These are phyloP conservation scores for Tetrapedia diversipes DNA, from an alignment of 2,888 invertebrate genomes.

Conservation along the genomic window DNA sequence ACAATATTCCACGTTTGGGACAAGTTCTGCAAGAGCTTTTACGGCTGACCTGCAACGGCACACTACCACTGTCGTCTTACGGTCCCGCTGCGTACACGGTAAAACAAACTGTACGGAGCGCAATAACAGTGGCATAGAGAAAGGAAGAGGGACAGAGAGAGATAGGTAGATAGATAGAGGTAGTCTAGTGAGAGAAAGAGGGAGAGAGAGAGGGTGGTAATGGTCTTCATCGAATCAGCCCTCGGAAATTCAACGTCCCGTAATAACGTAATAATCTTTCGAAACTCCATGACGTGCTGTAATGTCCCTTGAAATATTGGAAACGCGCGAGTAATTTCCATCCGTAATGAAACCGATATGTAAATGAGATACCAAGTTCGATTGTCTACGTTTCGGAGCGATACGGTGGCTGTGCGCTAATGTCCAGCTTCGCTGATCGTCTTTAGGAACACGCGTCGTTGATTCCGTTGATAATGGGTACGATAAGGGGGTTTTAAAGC, in stretches of 20 bases:
- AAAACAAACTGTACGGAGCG: constrained; percentile 31
- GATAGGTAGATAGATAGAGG: neutral
- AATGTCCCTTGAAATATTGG: constrained; percentile 41
- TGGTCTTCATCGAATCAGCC: constrained; percentile 23
- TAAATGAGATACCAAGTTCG: constrained; percentile 33
- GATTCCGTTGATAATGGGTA: constrained; percentile 8
- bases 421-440: constrained; percentile 1
- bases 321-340: constrained; percentile 46
- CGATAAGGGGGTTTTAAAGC: constrained; percentile 6
- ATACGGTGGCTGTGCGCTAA: neutral
- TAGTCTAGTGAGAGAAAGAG: neutral
- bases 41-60: constrained; percentile 36
- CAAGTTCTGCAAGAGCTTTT: constrained; percentile 22
- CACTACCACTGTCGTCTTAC: constrained; percentile 37
- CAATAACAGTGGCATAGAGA: constrained; percentile 16
- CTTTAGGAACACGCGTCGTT: constrained; percentile 14
- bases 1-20: constrained; percentile 9
- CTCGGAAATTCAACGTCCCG: constrained; percentile 16
- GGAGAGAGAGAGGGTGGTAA: constrained; percentile 6
- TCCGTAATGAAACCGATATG: constrained; percentile 47
- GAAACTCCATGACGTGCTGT: constrained; percentile 28
- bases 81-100: constrained; percentile 37
- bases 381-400: constrained; percentile 17
- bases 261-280: constrained; percentile 48
- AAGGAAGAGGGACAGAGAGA: constrained; percentile 1